These are phyloP conservation scores for Indicator indicator DNA, from an alignment of 2,113 vertebrate genomes.

Conservation along the genomic window DNA sequence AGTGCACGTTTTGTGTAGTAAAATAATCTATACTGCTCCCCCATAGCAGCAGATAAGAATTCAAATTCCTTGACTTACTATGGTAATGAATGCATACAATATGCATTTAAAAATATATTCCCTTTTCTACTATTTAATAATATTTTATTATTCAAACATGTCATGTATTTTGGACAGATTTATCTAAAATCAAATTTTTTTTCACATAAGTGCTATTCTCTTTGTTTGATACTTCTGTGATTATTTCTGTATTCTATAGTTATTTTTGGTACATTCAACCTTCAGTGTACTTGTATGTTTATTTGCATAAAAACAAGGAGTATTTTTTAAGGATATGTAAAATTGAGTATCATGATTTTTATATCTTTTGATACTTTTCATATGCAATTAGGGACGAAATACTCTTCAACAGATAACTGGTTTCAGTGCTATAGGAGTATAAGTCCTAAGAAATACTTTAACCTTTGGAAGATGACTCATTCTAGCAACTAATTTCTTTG, in stretches of 20 bases:
- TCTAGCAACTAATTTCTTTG: conserved; percentile 17
- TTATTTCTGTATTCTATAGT: not conserved
- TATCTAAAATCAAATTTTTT: not conserved
- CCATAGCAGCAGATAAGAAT: conserved; percentile 59
- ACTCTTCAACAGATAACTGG: not conserved
- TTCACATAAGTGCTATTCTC: not conserved
- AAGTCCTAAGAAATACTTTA: not conserved
- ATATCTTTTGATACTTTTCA: not conserved
- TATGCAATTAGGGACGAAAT: not conserved
- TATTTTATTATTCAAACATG: not conserved
- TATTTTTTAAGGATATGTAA: not conserved
- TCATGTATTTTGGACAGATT: not conserved
- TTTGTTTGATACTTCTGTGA: not conserved
- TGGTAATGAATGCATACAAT: not conserved
- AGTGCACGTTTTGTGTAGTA: conserved; percentile 45
- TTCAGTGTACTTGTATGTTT: not conserved
- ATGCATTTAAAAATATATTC: not conserved
- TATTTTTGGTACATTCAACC: not conserved
- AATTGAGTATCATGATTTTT: not conserved
- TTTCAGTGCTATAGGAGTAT: not conserved
- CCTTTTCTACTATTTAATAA: not conserved
- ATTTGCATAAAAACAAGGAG: not conserved
- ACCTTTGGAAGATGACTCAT: not conserved
- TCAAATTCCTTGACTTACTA: conserved; percentile 7
- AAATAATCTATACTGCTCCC: conserved; percentile 51